These are phyloP conservation scores for Orthonyx spaldingii DNA, from an alignment of 2,113 vertebrate species.

Conservation along the genomic window DNA sequence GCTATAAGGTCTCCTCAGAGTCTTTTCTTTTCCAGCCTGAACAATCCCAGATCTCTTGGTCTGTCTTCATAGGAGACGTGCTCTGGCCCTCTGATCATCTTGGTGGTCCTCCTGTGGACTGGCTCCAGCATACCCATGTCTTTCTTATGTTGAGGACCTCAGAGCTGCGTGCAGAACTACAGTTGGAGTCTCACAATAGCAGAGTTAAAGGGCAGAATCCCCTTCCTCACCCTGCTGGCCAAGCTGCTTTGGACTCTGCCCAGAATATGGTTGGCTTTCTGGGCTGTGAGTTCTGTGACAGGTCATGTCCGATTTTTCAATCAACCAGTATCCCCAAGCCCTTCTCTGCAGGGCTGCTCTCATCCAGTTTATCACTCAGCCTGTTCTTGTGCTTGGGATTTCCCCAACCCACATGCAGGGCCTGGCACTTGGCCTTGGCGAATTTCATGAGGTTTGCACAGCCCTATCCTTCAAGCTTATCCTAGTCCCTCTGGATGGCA, in stretches of 20 bases:
- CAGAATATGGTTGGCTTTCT: not conserved
- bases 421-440: not conserved
- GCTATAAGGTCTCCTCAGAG: not conserved
- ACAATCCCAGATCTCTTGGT: not conserved
- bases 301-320: accelerated
- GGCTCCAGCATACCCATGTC: not conserved
- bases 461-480: not conserved
- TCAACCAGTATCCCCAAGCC: not conserved
- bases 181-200: not conserved
- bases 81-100: not conserved
- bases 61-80: not conserved
- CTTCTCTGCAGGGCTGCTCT: not conserved
- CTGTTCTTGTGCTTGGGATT: not conserved
- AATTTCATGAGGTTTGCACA: not conserved
- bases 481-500: not conserved
- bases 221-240: not conserved
- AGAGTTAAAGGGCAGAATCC: not conserved
- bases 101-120: not conserved
- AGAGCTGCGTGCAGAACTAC: too few species aligned
- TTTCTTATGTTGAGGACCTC: not conserved
- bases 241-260: not conserved
- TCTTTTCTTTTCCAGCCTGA: not conserved
- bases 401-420: not conserved
- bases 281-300: not conserved
- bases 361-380: not conserved